Base-by-base conservation (phyloP, 2,888 invertebrate genomes). In the Ichneumoninae sp. region DNA sequence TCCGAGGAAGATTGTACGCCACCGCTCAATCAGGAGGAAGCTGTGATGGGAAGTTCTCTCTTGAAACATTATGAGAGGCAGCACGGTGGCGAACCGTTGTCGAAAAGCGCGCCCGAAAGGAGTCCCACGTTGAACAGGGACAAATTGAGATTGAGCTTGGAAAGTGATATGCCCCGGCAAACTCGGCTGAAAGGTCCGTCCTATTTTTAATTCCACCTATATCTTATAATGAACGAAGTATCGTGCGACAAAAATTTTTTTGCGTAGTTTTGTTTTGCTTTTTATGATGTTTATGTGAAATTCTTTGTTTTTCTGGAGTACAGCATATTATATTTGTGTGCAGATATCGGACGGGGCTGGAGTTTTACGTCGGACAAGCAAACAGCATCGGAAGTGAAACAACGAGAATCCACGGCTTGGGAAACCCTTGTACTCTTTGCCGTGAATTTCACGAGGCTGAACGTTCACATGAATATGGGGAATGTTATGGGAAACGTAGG, bases 391-490 rank as follows among this genome's bases (percentile, higher is more conserved):
- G 96, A 96, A 86, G 94, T 95, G 78, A 96, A 96, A 87, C 82
- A 92, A 88, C 95, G 95, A 82, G 95, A 96, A 86, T 96, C 97
- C 3, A 77, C 85, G 44, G 97, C 98, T 60, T 99, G 99, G 99
- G 98, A 99, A 94, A 99, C 99, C 3, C 94, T 99, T 73, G 99
- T 99, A 3, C 95, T 99, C 80, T 98, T 99, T 94, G 98, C 98
- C 0, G 97, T 99, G 60, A 99, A 99, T 95, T 98, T 99, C 93
- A 98, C 98, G 66, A 97, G 98, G 90, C 95, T 99, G 75, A 99
- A 99, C 94, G 98, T 99, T 10, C 98, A 98, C 92, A 99, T 99
- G 97, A 99, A 99, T 94, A 99, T 99, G 98, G 99, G 99, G 60
- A 99, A 99, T 92, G 99, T 99, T 0, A 99, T 99, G 98, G 99